These are phyloP conservation scores for Lottia scabra DNA, from an alignment of 2,888 invertebrate genomes.

Conservation along the genomic window DNA sequence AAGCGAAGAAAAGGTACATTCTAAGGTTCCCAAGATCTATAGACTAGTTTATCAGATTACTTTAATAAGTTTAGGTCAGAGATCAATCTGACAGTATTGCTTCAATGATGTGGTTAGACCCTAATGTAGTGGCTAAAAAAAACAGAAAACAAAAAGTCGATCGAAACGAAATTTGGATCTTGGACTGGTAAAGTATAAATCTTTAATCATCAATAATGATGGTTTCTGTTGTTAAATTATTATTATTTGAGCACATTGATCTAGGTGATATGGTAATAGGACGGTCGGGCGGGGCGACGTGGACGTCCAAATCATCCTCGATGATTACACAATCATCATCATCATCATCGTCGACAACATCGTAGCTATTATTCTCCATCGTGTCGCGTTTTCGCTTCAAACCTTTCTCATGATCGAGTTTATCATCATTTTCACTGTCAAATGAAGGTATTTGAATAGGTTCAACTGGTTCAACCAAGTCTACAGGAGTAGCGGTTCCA, in stretches of 20 bases:
- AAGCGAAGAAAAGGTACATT: too few species aligned
- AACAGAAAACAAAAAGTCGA: too few species aligned
- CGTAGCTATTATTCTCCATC: slow-evolving; percentile 7
- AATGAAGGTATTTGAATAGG: slow-evolving; percentile 16
- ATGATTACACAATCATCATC: slow-evolving; percentile 26
- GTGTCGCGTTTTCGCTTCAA: slow-evolving; percentile 24
- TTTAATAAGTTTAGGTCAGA: too few species aligned
- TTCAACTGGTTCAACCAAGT: slow-evolving; percentile 1
- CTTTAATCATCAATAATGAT: slow-evolving; percentile 32
- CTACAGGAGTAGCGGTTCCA: background rate
- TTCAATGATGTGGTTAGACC: too few species aligned
- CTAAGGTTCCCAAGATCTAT: too few species aligned
- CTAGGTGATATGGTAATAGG: too few species aligned
- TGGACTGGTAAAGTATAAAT: too few species aligned
- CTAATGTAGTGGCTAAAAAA: too few species aligned
- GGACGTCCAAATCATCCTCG: slow-evolving; percentile 11
- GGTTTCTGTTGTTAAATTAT: slow-evolving; percentile 18
- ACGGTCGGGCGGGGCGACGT: too few species aligned
- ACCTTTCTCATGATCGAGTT: slow-evolving; percentile 1
- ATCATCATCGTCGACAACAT: slow-evolving; percentile 14
- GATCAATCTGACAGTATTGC: too few species aligned
- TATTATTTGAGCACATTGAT: background rate
- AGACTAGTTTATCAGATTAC: too few species aligned
- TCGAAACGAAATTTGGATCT: too few species aligned
- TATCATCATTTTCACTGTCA: slow-evolving; percentile 7